A percentile compares a stretch with the other conserved stretches of the same genome.
Evolutionary conservation across 2,113 vertebrate genomes (phyloP).

Genomic region (Chionis minor): DNA sequence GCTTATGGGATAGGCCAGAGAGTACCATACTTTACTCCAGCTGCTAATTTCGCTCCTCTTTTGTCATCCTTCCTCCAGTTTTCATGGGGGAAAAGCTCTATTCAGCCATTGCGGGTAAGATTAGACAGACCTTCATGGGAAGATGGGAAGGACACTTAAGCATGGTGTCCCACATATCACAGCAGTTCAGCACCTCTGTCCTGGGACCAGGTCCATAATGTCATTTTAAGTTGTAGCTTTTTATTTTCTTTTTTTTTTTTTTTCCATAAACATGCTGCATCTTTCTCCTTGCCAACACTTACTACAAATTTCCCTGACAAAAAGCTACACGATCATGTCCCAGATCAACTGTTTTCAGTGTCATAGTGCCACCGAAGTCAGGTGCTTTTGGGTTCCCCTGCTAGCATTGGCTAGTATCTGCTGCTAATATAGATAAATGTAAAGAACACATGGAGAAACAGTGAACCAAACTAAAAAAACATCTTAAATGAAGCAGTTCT

Average conservation of each 20-base stretch:
- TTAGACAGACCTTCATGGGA: neutral
- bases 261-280: neutral
- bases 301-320: neutral
- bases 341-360: neutral
- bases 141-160: neutral
- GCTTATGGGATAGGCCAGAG: slow-evolving; percentile 9
- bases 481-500: neutral
- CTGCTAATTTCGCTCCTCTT: neutral
- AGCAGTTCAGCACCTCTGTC: neutral
- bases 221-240: neutral
- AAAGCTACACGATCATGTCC: neutral
- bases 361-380: neutral
- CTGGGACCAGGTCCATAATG: neutral
- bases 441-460: neutral
- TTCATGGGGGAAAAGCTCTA: neutral
- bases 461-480: neutral
- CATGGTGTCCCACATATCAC: neutral
- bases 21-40: slow-evolving; percentile 3
- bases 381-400: neutral
- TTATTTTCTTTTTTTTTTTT: too few species aligned
- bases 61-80: neutral
- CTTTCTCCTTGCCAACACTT: neutral
- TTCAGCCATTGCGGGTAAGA: neutral
- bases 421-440: neutral
- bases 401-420: neutral